Evolutionary conservation across 2,797 vertebrate species (phyloP).

Genomic region (Gobio occitaniae): DNA sequence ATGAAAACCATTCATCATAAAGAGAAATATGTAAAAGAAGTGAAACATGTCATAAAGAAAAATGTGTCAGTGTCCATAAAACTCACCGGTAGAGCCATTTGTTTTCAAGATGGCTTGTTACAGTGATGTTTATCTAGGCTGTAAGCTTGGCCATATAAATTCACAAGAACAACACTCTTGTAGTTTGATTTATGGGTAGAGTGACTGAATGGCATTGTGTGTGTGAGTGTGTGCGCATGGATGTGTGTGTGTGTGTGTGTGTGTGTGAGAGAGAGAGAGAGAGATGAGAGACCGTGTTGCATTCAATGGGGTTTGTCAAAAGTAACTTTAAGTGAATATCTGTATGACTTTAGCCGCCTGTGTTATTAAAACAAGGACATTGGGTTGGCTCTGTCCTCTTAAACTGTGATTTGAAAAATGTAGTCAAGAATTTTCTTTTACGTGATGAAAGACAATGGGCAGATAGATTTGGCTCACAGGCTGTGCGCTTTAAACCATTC

Average conservation of each 20-base stretch:
- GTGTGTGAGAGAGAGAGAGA: constrained; percentile 1
- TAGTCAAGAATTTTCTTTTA: constrained; percentile 18
- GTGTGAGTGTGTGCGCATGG: constrained; percentile 31
- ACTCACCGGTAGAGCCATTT: constrained; percentile 41
- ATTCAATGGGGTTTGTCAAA: constrained; percentile 40
- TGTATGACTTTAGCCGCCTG: constrained; percentile 46
- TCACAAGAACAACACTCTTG: constrained; percentile 52
- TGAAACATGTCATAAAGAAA: constrained; percentile 36
- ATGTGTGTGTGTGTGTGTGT: constrained; percentile 11
- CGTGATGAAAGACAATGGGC: constrained; percentile 23
- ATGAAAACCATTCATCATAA: constrained; percentile 47
- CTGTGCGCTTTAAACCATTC: constrained; percentile 13
- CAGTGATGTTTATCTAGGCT: constrained; percentile 55
- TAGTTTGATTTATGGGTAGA: constrained; percentile 61
- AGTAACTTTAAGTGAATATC: constrained; percentile 53
- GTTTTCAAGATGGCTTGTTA: constrained; percentile 50
- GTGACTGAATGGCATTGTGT: constrained; percentile 46
- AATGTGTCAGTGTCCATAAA: constrained; percentile 48
- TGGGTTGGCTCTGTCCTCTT: constrained; percentile 11
- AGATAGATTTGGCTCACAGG: background rate
- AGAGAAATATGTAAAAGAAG: constrained; percentile 29
- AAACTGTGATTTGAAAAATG: constrained; percentile 24
- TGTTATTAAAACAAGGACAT: constrained; percentile 31
- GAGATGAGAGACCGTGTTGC: constrained; percentile 42
- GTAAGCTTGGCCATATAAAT: constrained; percentile 41